These are phyloP conservation scores for Scrobipalpa atriplicella DNA, from an alignment of 2,888 invertebrate genomes.

Conservation along the genomic window DNA sequence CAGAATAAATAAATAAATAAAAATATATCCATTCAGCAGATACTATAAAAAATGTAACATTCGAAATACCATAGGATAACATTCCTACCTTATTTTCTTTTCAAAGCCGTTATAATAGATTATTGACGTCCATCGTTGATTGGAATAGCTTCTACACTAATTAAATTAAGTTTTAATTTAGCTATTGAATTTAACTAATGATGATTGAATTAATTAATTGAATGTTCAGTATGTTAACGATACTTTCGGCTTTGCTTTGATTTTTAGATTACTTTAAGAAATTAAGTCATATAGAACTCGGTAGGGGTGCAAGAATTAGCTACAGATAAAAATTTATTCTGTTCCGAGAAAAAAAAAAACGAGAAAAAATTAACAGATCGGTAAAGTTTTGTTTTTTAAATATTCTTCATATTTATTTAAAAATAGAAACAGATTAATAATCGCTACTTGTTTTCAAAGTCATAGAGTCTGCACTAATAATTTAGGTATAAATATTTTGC, in stretches of 20 bases:
- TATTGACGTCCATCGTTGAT: neutral
- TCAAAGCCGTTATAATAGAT: neutral
- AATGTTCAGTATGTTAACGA: neutral
- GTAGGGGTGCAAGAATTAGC: constrained; percentile 16
- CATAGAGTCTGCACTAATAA: no score
- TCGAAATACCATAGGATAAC: neutral
- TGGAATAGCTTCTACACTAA: constrained; percentile 1
- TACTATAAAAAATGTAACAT: neutral
- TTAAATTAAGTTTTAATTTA: constrained; percentile 14
- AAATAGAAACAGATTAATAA: no score
- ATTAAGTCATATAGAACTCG: neutral
- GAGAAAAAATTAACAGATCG: neutral
- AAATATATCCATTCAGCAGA: no score
- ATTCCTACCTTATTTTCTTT: neutral
- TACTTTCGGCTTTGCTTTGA: constrained; percentile 14
- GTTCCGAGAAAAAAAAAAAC: no score
- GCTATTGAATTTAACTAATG: constrained; percentile 12
- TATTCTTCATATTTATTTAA: no score
- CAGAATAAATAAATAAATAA: no score
- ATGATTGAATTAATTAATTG: constrained; percentile 22
- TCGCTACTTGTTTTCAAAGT: no score
- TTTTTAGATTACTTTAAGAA: neutral
- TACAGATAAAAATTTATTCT: neutral
- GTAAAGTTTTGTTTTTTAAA: no score
- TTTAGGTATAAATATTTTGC: no score